These are phyloP conservation scores for Ctenicera cuprea DNA, from an alignment of 2,888 invertebrate genomes.

Conservation along the genomic window DNA sequence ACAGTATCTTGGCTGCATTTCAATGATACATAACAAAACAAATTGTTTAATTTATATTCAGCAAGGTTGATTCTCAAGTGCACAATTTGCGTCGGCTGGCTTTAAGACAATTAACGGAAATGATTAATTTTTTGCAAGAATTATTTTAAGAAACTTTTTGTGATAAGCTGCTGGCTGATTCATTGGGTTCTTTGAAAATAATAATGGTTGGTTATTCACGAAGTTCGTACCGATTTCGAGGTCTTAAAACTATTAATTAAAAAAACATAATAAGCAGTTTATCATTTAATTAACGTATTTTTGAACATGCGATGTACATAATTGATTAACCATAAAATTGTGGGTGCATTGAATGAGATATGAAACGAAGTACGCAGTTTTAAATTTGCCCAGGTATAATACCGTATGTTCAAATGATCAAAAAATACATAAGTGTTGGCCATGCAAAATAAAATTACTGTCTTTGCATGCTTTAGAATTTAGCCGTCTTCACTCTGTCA, in stretches of 20 bases:
- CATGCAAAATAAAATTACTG: too few species aligned
- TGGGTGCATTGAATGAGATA: too few species aligned
- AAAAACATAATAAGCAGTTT: neutral
- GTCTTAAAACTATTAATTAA: neutral
- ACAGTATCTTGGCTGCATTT: slow-evolving; percentile 11
- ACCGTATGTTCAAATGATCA: too few species aligned
- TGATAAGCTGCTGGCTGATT: slow-evolving; percentile 37
- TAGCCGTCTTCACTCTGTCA: too few species aligned
- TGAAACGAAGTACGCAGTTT: too few species aligned
- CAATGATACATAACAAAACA: slow-evolving; percentile 8
- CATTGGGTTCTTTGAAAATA: slow-evolving; percentile 1
- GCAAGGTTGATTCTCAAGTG: neutral
- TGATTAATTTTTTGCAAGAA: slow-evolving; percentile 38
- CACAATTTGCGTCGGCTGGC: slow-evolving; percentile 13
- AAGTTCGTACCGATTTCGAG: neutral
- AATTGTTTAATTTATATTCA: slow-evolving; percentile 36
- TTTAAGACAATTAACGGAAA: slow-evolving; percentile 48
- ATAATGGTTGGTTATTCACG: neutral
- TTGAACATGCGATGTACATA: neutral
- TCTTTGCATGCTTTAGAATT: too few species aligned
- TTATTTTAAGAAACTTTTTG: slow-evolving; percentile 37
- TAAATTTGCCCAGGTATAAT: too few species aligned
- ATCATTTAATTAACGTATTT: slow-evolving; percentile 15
- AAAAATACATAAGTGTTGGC: too few species aligned
- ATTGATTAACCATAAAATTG: too few species aligned